Evolutionary conservation across 2,888 invertebrate genomes (phyloP).

Genomic region (Mythimna loreyi): DNA sequence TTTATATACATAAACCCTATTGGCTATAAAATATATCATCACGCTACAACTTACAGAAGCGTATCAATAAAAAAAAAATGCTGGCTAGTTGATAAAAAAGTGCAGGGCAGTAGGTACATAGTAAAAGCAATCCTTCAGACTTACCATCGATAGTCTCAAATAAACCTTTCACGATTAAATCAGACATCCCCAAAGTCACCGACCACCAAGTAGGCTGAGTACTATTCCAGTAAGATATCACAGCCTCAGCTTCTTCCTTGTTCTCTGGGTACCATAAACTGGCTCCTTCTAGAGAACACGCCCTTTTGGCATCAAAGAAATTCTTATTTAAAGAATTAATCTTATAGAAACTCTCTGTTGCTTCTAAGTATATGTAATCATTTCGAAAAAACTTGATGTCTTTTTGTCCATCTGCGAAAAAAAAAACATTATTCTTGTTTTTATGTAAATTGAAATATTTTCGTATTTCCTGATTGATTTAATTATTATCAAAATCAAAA

Average conservation of each 20-base stretch:
- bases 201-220: constrained; percentile 33
- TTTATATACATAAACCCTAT: too few relatives aligned
- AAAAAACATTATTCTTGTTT: background rate
- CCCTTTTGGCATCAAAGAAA: constrained; percentile 29
- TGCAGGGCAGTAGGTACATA: too few relatives aligned
- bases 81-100: too few relatives aligned
- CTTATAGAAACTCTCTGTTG: constrained; percentile 30
- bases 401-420: constrained; percentile 23
- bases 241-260: constrained; percentile 31
- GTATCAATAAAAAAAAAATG: too few relatives aligned
- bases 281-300: constrained; percentile 38
- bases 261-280: constrained; percentile 33
- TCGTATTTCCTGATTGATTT: background rate
- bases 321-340: constrained; percentile 17
- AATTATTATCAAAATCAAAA: too few relatives aligned
- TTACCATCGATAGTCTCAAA: constrained; percentile 33
- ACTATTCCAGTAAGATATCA: constrained; percentile 34
- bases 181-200: constrained; percentile 8
- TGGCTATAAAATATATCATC: too few relatives aligned
- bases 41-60: too few relatives aligned
- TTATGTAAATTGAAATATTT: background rate
- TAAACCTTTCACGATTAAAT: constrained; percentile 13
- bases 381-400: constrained; percentile 34
- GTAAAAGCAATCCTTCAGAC: background rate
- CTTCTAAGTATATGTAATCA: constrained; percentile 34